phyloP scores from a whole-genome alignment of 2,888 invertebrate species.

The Phaedon cochleariae region DNA sequence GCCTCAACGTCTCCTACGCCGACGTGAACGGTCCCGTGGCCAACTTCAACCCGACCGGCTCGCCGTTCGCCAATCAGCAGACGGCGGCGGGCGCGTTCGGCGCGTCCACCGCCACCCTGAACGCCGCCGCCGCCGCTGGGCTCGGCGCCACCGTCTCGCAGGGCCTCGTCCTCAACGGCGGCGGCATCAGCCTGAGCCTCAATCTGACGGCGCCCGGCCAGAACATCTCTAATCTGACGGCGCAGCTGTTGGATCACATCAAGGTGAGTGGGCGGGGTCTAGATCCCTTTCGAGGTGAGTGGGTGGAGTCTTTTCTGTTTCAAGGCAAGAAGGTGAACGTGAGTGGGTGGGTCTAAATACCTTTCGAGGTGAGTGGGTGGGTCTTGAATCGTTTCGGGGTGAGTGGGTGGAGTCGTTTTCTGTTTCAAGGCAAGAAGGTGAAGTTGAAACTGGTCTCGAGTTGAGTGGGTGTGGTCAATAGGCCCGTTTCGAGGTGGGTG shows the following conservation, averaged over 20 bases:
- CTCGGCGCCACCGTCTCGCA: constrained; percentile 69
- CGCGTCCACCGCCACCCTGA: constrained; percentile 53
- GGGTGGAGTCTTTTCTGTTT: no score
- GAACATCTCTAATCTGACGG: constrained; percentile 77
- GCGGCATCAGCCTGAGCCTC: constrained; percentile 76
- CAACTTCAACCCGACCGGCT: constrained; percentile 96
- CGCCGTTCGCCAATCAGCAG: constrained; percentile 84
- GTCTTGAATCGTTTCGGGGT: no score
- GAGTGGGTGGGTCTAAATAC: no score
- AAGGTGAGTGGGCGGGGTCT: constrained; percentile 66
- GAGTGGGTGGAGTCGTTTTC: no score
- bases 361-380: no score
- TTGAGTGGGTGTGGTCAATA: no score
- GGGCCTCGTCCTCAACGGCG: constrained; percentile 69
- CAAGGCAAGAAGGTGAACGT: no score
- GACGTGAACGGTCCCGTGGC: constrained; percentile 95
- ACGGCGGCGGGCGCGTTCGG: constrained; percentile 69
- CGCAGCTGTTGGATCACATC: constrained; percentile 88
- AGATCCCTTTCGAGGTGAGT: no score
- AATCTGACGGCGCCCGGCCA: constrained; percentile 82
- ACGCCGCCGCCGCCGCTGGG: constrained; percentile 25
- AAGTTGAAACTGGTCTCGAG: no score
- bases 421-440: no score
- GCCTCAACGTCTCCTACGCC: constrained; percentile 95
- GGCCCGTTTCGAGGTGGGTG: no score